Conservation (phyloP, 2,797 vertebrate genomes). For the Neosilurus mollespiculum region DNA sequence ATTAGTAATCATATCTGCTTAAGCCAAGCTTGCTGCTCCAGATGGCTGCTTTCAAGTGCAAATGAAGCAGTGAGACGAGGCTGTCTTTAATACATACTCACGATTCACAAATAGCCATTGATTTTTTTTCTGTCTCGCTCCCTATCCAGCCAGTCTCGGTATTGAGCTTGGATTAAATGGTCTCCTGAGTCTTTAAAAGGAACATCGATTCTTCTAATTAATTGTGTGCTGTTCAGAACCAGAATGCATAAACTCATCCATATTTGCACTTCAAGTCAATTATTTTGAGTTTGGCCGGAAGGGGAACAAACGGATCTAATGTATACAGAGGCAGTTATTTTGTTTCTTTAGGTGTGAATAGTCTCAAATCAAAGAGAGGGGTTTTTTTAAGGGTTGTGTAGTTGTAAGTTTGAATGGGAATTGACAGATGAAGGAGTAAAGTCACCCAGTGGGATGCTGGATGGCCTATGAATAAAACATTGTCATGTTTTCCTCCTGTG, state of each 20-base stretch:
- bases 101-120: conserved; percentile 99
- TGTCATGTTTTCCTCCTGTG: conserved; percentile 29
- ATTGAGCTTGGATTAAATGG: conserved; percentile 99
- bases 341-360: conserved; percentile 74
- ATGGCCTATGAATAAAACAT: conserved; percentile 65
- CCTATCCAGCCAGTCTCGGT: conserved; percentile 97
- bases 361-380: conserved; percentile 71
- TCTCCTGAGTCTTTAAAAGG: conserved; percentile 98
- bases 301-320: conserved; percentile 73
- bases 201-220: conserved; percentile 99
- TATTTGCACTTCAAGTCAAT: conserved; percentile 87
- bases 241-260: conserved; percentile 86
- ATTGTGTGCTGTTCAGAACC: conserved; percentile 88
- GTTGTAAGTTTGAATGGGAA: conserved; percentile 62
- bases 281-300: conserved; percentile 83
- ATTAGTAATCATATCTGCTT: conserved; percentile 99
- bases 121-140: conserved; percentile 81
- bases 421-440: conserved; percentile 69
- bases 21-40: conserved; percentile 99
- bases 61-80: conserved; percentile 99
- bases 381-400: conserved; percentile 26
- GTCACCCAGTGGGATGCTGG: conserved; percentile 70
- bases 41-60: conserved; percentile 99
- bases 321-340: conserved; percentile 76
- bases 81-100: conserved; percentile 99